These are phyloP conservation scores for Pammene fasciana DNA, from an alignment of 2,888 invertebrate species.

Conservation along the genomic window DNA sequence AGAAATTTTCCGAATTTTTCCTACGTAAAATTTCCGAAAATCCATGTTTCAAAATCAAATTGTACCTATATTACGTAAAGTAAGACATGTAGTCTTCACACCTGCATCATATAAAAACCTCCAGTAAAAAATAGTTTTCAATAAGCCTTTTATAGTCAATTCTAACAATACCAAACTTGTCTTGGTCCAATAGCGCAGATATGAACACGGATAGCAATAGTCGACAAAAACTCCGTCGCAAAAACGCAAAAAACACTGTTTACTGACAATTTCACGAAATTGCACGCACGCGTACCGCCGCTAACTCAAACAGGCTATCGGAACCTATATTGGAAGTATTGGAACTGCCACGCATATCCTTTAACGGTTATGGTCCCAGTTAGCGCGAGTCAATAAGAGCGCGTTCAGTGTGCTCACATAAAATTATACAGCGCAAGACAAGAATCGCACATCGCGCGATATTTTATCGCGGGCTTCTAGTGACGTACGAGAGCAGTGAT, in stretches of 20 bases:
- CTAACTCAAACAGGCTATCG: constrained; percentile 30
- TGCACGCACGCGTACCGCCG: constrained; percentile 26
- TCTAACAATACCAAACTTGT: not conserved
- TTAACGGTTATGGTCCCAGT: constrained; percentile 37
- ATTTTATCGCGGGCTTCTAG: constrained; percentile 3
- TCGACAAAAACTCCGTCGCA: not conserved
- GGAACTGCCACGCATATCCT: constrained; percentile 30
- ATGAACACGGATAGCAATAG: constrained; percentile 19
- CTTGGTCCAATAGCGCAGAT: constrained; percentile 19
- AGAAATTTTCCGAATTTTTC: too few relatives aligned
- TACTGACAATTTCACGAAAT: constrained; percentile 23
- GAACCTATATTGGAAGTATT: constrained; percentile 30
- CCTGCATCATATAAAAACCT: too few relatives aligned
- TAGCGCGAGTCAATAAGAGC: constrained; percentile 39
- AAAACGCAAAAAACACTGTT: constrained; percentile 23
- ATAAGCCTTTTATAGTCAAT: constrained; percentile 5
- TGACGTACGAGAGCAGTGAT: not conserved
- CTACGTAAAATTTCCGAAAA: too few relatives aligned
- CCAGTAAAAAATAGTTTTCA: constrained; percentile 3
- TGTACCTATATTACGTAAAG: too few relatives aligned
- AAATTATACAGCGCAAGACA: constrained; percentile 37
- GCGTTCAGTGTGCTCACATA: constrained; percentile 21
- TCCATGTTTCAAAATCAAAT: too few relatives aligned
- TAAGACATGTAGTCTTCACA: too few relatives aligned
- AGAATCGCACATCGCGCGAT: constrained; percentile 31